Percentiles rank a stretch among this genome's conserved stretches.
phyloP scores from a whole-genome alignment of 2,113 vertebrate species.

The Helogale parvula region DNA sequence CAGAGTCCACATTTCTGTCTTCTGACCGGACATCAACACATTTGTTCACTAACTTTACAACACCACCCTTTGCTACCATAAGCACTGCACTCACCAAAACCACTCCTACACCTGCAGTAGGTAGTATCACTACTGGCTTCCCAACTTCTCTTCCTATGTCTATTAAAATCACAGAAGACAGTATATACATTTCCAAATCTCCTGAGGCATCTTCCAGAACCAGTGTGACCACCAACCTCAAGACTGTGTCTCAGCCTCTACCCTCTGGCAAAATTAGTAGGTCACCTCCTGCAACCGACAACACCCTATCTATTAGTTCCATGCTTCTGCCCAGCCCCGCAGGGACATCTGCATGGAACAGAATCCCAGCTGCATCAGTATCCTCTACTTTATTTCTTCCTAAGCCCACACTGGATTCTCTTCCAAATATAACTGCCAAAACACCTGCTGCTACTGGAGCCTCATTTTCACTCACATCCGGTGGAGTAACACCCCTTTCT shows the following conservation, averaged over 20 bases:
- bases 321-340: neutral
- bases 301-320: neutral
- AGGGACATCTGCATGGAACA: constrained; percentile 21
- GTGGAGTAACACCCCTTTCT: neutral
- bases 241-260: constrained; percentile 11
- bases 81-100: neutral
- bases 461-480: neutral
- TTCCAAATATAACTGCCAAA: constrained; percentile 8
- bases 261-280: constrained; percentile 1
- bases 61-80: neutral
- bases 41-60: constrained; percentile 21
- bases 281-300: neutral
- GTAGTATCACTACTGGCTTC: neutral
- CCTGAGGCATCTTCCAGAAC: neutral
- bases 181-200: neutral
- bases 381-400: constrained; percentile 11
- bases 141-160: neutral
- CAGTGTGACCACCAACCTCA: neutral
- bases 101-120: neutral
- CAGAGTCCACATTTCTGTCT: constrained; percentile 33
- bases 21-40: neutral
- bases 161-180: neutral
- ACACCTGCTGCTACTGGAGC: neutral
- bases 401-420: neutral
- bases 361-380: neutral